Base-by-base conservation (phyloP, 2,113 vertebrate species). In the Desmodus rotundus region DNA sequence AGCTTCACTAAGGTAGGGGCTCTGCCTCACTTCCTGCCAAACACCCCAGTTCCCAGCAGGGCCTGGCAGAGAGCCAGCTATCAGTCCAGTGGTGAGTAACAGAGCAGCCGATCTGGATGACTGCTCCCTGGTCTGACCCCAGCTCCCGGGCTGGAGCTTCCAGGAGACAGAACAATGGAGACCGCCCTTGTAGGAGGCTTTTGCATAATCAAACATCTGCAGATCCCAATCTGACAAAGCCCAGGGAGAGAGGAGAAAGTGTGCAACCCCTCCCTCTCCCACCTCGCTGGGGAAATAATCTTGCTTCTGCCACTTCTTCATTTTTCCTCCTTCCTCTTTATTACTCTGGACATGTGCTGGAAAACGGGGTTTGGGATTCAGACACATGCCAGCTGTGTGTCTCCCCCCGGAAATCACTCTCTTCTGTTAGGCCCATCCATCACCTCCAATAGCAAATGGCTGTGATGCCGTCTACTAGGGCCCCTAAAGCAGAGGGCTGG, bases 381-480 rank as follows among this genome's bases (percentile, higher is more conserved):
- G 86, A 96, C 91, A 38, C 54, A 87, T 86, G 80, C 96, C 95
- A 92, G 89, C 96, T 95, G 95, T 72, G 93, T 43, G 89, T 78
- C 80, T 91, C 86, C 87, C 96, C 72, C 74, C 0, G 13, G 97
- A 97, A 95, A 89, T 89, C 94, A 80, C 80, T 91, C 52, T 94
- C 45, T 73, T 91, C 76, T 65, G 43, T 76, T 50, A 89, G 82
- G 45, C n/a, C 67, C 90, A 93, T 81, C 89, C 70, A 87, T 94
- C 93, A 94, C 83, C 45, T 81, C 93, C 56, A 54, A 43, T 28
- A 56, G 78, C 94, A 93, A 88, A 73, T 22, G 83, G 76, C 8
- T 45, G 61, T 43, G 96, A 86, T n/a, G 56, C 78, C 54, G 91
- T 67, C 70, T 22, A 61, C 36, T 41, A 58, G 74, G 50, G 52